These are phyloP conservation scores for Schlechtendalia chinensis DNA, from an alignment of 1,140 invertebrate species.

Conservation along the genomic window DNA sequence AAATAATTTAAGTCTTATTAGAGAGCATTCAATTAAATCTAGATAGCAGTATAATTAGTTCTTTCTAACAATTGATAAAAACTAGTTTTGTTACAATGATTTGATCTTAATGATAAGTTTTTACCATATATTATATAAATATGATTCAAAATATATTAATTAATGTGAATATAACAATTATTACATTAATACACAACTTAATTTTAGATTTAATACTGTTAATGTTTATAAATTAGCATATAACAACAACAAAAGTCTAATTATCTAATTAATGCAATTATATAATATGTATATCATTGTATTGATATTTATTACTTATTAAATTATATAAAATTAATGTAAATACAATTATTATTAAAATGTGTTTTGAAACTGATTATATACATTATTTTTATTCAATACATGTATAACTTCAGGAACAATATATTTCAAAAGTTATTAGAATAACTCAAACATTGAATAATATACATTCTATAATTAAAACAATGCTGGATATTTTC, in stretches of 20 bases:
- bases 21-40: constrained; percentile 5
- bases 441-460: background rate
- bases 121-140: background rate
- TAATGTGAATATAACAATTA: background rate
- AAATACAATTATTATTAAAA: background rate
- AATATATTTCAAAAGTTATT: background rate
- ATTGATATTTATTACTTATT: background rate
- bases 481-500: too few relatives aligned
- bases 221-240: background rate
- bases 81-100: background rate
- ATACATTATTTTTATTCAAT: background rate
- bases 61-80: background rate
- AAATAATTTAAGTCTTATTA: constrained; percentile 4
- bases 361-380: too few relatives aligned
- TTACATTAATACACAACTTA: background rate
- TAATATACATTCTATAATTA: background rate
- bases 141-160: background rate
- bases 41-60: background rate
- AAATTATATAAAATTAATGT: background rate
- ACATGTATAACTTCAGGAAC: background rate
- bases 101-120: background rate
- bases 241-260: background rate
- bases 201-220: constrained; percentile 5
- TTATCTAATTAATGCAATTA: background rate
- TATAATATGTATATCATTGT: background rate